Evolutionary conservation across 2,113 vertebrate genomes (phyloP).

Genomic region (Ovis canadensis): DNA sequence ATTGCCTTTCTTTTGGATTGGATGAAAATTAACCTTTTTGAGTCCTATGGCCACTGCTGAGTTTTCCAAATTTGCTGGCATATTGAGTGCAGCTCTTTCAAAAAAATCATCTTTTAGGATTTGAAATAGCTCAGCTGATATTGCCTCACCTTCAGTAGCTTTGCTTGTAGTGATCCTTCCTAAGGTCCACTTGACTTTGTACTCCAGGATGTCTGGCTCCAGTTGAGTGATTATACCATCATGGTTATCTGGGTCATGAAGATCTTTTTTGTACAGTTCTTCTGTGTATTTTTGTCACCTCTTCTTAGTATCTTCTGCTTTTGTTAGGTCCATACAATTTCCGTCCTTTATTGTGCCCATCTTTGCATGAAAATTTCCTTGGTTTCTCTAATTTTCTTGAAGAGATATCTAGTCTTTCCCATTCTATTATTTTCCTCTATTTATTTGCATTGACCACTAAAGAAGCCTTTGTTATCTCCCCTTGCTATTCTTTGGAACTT

Average conservation of each 20-base stretch:
- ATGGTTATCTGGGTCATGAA: neutral
- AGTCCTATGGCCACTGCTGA: neutral
- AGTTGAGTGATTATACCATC: neutral
- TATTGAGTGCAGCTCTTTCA: neutral
- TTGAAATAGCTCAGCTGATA: neutral
- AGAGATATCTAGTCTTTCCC: neutral
- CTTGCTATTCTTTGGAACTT: neutral
- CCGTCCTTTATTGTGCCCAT: neutral
- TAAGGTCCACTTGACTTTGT: neutral
- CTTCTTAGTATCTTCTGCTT: neutral
- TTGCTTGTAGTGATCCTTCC: neutral
- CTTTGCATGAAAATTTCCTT: neutral
- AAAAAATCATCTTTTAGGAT: neutral
- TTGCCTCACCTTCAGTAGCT: neutral
- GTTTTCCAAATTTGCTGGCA: neutral
- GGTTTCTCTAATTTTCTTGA: neutral
- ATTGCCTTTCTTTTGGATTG: neutral
- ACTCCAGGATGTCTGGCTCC: neutral
- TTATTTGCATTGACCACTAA: neutral
- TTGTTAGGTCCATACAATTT: neutral
- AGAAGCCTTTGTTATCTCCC: neutral
- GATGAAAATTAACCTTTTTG: neutral
- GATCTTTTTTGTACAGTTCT: neutral
- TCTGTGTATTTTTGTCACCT: neutral
- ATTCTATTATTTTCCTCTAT: neutral